phyloP scores from a whole-genome alignment of 2,113 vertebrate genomes.

The Caretta caretta region DNA sequence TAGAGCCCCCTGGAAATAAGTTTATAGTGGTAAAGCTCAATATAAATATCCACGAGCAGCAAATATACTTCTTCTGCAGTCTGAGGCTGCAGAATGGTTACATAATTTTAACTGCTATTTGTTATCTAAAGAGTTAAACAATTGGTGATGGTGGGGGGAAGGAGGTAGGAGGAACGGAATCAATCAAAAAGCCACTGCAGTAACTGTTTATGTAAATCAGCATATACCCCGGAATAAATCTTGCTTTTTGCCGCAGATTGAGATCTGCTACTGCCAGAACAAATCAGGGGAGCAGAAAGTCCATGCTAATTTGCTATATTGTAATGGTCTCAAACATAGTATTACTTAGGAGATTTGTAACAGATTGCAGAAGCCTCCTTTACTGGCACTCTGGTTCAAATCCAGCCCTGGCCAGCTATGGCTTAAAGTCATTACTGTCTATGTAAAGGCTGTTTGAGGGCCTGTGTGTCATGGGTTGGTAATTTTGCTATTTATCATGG shows the following conservation, averaged over 20 bases:
- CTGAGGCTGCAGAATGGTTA: background rate
- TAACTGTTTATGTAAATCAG: background rate
- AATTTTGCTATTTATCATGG: background rate
- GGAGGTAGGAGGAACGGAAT: background rate
- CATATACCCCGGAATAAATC: background rate
- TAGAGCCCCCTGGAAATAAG: constrained; percentile 34
- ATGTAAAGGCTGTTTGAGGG: background rate
- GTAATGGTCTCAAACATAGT: background rate
- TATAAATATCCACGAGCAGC: background rate
- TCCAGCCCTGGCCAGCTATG: rapidly evolving
- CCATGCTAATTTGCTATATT: background rate
- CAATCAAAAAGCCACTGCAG: background rate
- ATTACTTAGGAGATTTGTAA: background rate
- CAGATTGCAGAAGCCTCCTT: background rate
- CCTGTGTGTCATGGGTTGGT: background rate
- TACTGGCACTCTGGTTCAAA: background rate
- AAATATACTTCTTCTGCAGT: background rate
- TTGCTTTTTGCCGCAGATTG: background rate
- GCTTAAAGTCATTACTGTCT: background rate
- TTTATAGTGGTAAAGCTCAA: background rate
- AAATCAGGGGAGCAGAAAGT: background rate
- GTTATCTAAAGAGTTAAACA: background rate
- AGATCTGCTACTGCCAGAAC: background rate
- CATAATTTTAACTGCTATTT: background rate
- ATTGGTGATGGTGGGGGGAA: too few species aligned